Conservation (phyloP, 2,113 vertebrate species). For the Cervus canadensis region DNA sequence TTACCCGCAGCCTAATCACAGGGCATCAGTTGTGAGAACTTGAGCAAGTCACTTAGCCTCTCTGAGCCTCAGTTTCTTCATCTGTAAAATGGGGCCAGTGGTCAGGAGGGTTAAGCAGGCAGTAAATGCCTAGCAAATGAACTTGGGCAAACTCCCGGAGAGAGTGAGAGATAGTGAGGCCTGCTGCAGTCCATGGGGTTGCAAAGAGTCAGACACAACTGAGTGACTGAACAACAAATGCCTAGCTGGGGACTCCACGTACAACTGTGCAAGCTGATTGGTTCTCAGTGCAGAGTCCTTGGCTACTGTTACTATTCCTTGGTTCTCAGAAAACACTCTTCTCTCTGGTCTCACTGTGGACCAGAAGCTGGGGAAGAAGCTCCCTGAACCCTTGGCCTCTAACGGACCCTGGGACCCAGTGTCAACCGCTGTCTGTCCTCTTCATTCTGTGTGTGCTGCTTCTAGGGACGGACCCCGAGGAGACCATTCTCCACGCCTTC, state of each 20-base stretch:
- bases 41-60: not conserved
- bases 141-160: not conserved
- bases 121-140: not conserved
- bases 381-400: not conserved
- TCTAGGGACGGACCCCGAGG: conserved; percentile 91
- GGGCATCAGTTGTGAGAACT: not conserved
- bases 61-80: not conserved
- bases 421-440: not conserved
- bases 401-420: accelerated
- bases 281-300: accelerated
- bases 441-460: conserved; percentile 45
- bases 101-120: not conserved
- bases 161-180: not conserved
- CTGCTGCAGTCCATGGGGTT: not conserved
- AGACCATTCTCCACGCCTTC: conserved; percentile 92
- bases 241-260: not conserved
- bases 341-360: not conserved
- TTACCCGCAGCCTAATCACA: not conserved
- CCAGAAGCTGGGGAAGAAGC: not conserved
- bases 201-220: not conserved
- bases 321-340: not conserved
- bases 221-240: not conserved
- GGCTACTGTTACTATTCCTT: accelerated
- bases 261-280: not conserved
- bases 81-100: not conserved